Evolutionary conservation across 2,113 vertebrate species (phyloP).

Genomic region (Eupsittula cactorum): DNA sequence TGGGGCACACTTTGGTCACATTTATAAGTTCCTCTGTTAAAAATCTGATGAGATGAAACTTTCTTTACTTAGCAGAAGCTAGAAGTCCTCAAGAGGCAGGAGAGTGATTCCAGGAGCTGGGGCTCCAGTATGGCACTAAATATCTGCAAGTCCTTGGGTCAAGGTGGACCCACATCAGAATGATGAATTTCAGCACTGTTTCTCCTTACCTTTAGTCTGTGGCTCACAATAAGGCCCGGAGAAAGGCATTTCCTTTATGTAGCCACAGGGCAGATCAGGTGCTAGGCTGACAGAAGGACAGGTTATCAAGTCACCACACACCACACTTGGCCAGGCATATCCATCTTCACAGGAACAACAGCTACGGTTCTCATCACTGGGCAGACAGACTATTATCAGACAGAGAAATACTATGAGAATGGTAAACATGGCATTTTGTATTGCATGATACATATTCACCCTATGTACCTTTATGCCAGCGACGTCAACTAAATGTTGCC

Average conservation of each 20-base stretch:
- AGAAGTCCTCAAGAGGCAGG: background rate
- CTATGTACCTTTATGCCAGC: background rate
- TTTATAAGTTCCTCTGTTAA: background rate
- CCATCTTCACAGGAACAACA: conserved; percentile 72
- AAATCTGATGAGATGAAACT: background rate
- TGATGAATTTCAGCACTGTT: background rate
- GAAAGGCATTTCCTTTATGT: conserved; percentile 44
- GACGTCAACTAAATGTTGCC: background rate
- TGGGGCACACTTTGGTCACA: background rate
- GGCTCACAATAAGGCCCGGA: conserved; percentile 58
- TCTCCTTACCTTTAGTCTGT: conserved; percentile 60
- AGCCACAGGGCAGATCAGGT: conserved; percentile 8
- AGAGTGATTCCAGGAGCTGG: background rate
- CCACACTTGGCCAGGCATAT: conserved; percentile 53
- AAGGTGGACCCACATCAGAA: background rate
- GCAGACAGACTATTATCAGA: conserved; percentile 61
- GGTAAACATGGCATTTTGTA: accelerated
- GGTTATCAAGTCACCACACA: conserved; percentile 14
- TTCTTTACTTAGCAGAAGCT: background rate
- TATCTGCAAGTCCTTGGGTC: background rate
- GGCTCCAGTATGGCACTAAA: background rate
- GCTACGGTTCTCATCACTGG: background rate
- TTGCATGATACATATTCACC: background rate
- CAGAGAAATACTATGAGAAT: background rate
- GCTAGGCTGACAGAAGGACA: background rate